Base-by-base conservation (phyloP, 1,140 invertebrate genomes). In the Drosophila bipectinata region DNA sequence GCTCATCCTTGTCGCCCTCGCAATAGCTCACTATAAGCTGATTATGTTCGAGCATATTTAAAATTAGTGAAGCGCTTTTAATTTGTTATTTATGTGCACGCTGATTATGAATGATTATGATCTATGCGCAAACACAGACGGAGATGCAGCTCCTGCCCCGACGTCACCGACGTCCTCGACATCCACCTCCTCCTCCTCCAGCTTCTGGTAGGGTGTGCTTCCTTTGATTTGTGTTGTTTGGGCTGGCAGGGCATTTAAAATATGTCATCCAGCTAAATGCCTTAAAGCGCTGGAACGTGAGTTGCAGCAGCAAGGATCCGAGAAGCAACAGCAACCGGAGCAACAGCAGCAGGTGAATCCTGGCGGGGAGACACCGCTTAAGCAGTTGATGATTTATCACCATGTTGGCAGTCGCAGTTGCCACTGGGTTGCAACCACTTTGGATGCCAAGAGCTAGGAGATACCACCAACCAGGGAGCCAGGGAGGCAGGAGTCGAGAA, bases 21-120 rank as follows among this genome's bases (percentile, higher is more conserved):
- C 30, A 47, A 52, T 69, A 53, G 52, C 67, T 49, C 60, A 61
- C 74, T 41, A 63, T 88, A 88, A 88, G 83, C 83, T 88, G 83
- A 88, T 88, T 88, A 88, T 88, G 83, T 88, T 88, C 83, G 83
- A 88, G 83, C 83, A 88, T 88, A 88, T 88, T 88, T 88, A 88
- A 88, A 88, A 88, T 88, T 88, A 88, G 83, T 88, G 83, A 88
- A 88, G 83, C 83, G 84, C 83, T 88, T 88, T 88, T 88, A 88
- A 88, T 88, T 88, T 88, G 83, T 88, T 88, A 88, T 88, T 88
- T 88, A 88, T 88, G 83, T 88, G 84, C 83, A 88, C 83, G 83
- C 76, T 88, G 83, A 88, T 88, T 83, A 88, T 88, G 79, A 88
- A 88, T 88, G 83, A 88, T 88, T 88, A 88, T 88, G 83, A 88